These are phyloP conservation scores for Leucoma salicis DNA, from an alignment of 2,888 invertebrate species.

Conservation along the genomic window DNA sequence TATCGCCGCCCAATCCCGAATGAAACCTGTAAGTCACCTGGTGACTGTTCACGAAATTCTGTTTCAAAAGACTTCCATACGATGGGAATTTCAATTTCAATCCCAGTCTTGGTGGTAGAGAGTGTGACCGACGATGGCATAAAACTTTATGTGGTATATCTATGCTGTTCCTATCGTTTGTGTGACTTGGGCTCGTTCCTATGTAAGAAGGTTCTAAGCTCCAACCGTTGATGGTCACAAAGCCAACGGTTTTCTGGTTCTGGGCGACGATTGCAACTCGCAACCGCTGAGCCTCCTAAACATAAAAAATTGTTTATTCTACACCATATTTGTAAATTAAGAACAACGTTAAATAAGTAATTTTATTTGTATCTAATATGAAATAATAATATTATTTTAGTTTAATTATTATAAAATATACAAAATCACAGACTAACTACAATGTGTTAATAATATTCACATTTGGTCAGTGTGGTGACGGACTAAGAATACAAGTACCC, in stretches of 20 bases:
- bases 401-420: no score
- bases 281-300: slow-evolving; percentile 77
- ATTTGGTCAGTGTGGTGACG: no score
- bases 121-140: slow-evolving; percentile 88
- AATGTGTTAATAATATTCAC: no score
- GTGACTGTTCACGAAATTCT: slow-evolving; percentile 88
- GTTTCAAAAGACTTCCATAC: slow-evolving; percentile 86
- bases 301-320: neutral
- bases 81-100: slow-evolving; percentile 91
- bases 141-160: slow-evolving; percentile 64
- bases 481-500: no score
- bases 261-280: slow-evolving; percentile 83
- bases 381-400: no score
- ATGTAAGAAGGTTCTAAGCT: slow-evolving; percentile 89
- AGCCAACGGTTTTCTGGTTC: slow-evolving; percentile 88
- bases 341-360: no score
- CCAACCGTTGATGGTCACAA: slow-evolving; percentile 93
- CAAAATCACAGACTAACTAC: no score
- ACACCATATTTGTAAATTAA: no score
- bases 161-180: slow-evolving; percentile 67
- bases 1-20: slow-evolving; percentile 94
- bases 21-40: slow-evolving; percentile 92
- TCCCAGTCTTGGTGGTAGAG: slow-evolving; percentile 91
- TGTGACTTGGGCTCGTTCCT: slow-evolving; percentile 86
- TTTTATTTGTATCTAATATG: no score